Base-by-base conservation (phyloP, 2,888 invertebrate genomes). In the Oligia latruncula region DNA sequence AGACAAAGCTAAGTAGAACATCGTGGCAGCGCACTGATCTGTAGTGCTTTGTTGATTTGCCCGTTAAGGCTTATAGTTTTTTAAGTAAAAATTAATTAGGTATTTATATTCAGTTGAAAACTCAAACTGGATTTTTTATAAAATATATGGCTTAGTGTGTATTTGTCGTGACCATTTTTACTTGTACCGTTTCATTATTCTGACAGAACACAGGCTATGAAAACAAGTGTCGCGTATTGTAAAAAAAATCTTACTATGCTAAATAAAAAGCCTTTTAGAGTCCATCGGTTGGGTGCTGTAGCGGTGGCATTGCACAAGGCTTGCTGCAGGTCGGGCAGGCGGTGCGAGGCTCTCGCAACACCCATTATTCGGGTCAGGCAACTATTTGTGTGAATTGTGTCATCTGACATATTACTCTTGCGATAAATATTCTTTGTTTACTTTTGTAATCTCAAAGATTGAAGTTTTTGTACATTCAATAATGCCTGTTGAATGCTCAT, bases 331-430 rank as follows among this genome's bases (percentile, higher is more conserved):
- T 94, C 95, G 95, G 91, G 91, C 93, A 90, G 93, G 93, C 94
- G 94, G 93, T 92, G 92, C 94, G 93, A 93, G 94, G 92, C 93
- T 96, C 95, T 95, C 95, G 96, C 96, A 96, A 96, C 94, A 94
- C 89, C 90, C 90, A 94, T 94, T 95, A 96, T 96, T 96, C 95
- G 94, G 96, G 96, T 96, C 96, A 96, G 92, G 91, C 93, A 95
- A 93, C 95, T 95, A 96, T 96, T 96, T 96, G 96, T 96, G 96
- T 95, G 95, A 96, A 96, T 96, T 96, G 96, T 96, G 96, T 94
- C 96, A 96, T 95, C 95, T 95, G 93, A 94, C 94, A 94, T 94
- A 95, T 88, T 83, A 89, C 92, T 92, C 91, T 93, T 92, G 93
- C 91, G 89, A 91, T 93, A 92, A 93, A 92, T 91, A 90, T 87